Percentiles rank a stretch among this genome's conserved stretches.
Conservation (phyloP, 2,113 vertebrate genomes). For the Oreotragus oreotragus region DNA sequence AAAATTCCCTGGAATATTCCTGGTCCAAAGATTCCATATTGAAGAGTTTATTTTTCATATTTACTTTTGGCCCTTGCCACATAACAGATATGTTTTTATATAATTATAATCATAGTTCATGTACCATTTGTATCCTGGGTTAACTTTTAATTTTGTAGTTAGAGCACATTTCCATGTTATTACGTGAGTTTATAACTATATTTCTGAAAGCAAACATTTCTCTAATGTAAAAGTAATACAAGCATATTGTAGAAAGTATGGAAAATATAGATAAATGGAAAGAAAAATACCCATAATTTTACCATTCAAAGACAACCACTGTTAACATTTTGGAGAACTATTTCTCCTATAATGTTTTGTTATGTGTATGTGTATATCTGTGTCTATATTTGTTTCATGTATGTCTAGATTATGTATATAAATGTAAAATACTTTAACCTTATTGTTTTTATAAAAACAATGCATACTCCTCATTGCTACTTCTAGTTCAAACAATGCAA, state of each 20-base stretch:
- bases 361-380: background rate
- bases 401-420: background rate
- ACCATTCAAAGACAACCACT: background rate
- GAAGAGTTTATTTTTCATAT: background rate
- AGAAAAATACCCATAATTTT: conserved; percentile 31
- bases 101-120: background rate
- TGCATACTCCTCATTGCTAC: background rate
- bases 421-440: conserved; percentile 12
- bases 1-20: background rate
- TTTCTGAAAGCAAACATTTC: conserved; percentile 34
- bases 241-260: conserved; percentile 2
- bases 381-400: conserved; percentile 31
- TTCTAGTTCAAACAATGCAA: background rate
- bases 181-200: background rate
- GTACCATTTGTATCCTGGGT: background rate
- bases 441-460: conserved; percentile 13
- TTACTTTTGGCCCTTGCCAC: background rate
- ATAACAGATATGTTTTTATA: background rate
- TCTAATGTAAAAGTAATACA: conserved; percentile 33
- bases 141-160: conserved; percentile 1
- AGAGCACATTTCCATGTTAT: conserved; percentile 8
- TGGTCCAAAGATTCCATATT: background rate
- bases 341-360: background rate
- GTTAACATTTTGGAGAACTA: background rate
- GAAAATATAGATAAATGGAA: conserved; percentile 22